Evolutionary conservation across 37 sponge, comb jelly and placozoan species (phyloP), one percentile per base, ranked within the genome.

Genomic region (Cladorhizidae sp.): DNA sequence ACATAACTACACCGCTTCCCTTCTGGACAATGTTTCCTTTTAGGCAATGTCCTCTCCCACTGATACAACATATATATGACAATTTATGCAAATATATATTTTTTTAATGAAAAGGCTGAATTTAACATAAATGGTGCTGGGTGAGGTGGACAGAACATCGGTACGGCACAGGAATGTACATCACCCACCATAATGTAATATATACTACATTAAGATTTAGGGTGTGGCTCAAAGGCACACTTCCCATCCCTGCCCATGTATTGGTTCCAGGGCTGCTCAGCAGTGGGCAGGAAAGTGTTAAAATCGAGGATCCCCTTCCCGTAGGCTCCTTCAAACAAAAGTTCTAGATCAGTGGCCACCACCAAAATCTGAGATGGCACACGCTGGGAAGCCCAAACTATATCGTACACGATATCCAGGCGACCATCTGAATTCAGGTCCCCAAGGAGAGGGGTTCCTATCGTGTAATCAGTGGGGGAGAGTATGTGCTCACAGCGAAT

Each of bases 171-270:
- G n/a, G n/a, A n/a, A n/a, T n/a, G n/a, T n/a, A n/a, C n/a, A n/a
- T n/a, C n/a, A n/a, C n/a, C n/a, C n/a, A n/a, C n/a, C n/a, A n/a
- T n/a, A n/a, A n/a, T n/a, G n/a, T n/a, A n/a, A n/a, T n/a, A n/a
- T n/a, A n/a, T n/a, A n/a, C n/a, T n/a, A 45, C 49, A 45, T 9
- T 12, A 9, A 45, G 9, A 45, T 45, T 45, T 12, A 9, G 49
- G 49, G 49, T 45, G 49, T 45, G 26, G 45, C 29, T 28, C 7
- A 41, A 41, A 71, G 42, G 41, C 45, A 71, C 62, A 72, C 39
- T 82, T 39, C 17, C 91, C 91, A 15, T 33, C 38, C 8, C 42
- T 2, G 0, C 93, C 93, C 93, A 93, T 93, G 75, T 86, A 93
- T 39, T 67, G 72, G 22, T 79, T 79, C 93, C 93, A 93, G 1